Evolutionary conservation across 2,888 invertebrate genomes (phyloP).

Genomic region (Ophion ventricosus): DNA sequence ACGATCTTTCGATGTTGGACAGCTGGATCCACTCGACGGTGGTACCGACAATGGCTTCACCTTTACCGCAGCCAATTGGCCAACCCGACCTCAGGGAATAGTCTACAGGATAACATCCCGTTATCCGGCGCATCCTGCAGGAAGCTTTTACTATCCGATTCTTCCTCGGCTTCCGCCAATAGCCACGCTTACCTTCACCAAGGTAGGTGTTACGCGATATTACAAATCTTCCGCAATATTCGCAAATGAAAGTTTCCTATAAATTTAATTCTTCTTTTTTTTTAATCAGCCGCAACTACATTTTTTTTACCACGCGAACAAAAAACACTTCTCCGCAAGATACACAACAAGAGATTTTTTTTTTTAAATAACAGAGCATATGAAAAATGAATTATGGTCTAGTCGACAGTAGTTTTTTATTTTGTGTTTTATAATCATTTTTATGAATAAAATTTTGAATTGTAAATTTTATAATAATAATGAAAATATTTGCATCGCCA

Average conservation of each 20-base stretch:
- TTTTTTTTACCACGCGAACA: background rate
- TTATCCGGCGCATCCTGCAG: constrained; percentile 95
- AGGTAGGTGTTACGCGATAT: constrained; percentile 86
- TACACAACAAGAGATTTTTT: no score
- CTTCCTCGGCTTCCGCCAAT: constrained; percentile 94
- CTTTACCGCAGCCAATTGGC: constrained; percentile 98
- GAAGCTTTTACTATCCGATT: constrained; percentile 97
- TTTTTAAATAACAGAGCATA: no score
- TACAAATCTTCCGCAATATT: background rate
- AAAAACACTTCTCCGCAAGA: background rate
- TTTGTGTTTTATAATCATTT: no score
- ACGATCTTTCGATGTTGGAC: constrained; percentile 61
- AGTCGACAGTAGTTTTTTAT: no score
- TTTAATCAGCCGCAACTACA: background rate
- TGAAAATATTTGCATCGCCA: no score
- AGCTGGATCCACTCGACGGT: constrained; percentile 96
- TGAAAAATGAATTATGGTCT: no score
- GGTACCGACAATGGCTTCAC: constrained; percentile 98
- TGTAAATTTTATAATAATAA: no score
- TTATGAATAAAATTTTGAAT: no score
- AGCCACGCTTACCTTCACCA: constrained; percentile 95
- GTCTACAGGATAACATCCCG: constrained; percentile 95
- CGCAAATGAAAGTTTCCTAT: background rate
- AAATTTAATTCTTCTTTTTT: background rate
- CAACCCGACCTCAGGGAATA: constrained; percentile 94